Evolutionary conservation across 2,113 vertebrate genomes (phyloP).

Genomic region (Lasiurus cinereus): DNA sequence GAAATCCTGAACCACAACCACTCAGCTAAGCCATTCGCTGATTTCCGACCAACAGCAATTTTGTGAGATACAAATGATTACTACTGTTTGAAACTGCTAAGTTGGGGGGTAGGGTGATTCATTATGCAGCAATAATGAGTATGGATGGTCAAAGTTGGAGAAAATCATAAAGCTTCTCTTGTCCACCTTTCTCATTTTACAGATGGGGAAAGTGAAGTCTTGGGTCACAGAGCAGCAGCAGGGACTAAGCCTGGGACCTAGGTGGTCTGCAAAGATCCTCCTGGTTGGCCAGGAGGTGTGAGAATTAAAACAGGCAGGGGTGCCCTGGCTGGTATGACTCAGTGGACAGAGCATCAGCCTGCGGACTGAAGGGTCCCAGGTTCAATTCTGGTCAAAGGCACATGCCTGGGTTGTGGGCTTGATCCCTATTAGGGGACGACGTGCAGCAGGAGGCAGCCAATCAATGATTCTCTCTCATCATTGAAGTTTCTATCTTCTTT

Average conservation of each 20-base stretch:
- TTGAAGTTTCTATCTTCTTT: too few relatives aligned
- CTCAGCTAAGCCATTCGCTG: neutral
- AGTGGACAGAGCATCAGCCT: too few relatives aligned
- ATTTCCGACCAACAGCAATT: neutral
- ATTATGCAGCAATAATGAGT: neutral
- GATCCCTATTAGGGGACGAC: too few relatives aligned
- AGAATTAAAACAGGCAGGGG: neutral
- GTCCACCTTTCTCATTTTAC: conserved; percentile 41
- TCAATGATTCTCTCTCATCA: too few relatives aligned
- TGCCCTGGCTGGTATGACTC: too few relatives aligned
- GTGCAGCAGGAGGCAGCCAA: too few relatives aligned
- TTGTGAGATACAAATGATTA: neutral
- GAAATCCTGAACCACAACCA: neutral
- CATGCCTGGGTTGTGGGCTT: too few relatives aligned
- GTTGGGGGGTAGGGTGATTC: neutral
- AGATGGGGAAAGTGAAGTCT: neutral
- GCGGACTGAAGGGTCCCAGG: too few relatives aligned
- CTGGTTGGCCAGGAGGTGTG: neutral
- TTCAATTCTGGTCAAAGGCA: too few relatives aligned
- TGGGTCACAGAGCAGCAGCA: neutral
- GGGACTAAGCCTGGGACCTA: neutral
- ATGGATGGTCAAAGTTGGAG: neutral
- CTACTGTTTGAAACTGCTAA: neutral
- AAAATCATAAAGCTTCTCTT: neutral
- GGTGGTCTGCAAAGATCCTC: neutral